A percentile compares a stretch with the other conserved stretches of the same genome.
phyloP scores from a whole-genome alignment of 2,797 vertebrate genomes.

The Kryptopterus vitreolus region DNA sequence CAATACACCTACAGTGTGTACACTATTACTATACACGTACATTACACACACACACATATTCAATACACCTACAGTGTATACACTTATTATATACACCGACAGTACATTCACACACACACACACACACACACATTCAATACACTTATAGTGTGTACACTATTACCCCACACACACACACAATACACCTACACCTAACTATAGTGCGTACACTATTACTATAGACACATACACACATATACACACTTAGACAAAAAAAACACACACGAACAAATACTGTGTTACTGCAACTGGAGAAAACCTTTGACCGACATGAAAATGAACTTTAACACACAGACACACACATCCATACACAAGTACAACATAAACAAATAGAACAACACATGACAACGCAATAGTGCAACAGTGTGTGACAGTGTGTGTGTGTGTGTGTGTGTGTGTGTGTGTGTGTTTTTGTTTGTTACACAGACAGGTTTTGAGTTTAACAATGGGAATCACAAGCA shows the following conservation, averaged over 20 bases:
- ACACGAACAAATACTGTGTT: background rate
- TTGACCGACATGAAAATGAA: background rate
- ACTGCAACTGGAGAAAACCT: background rate
- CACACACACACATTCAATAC: no score
- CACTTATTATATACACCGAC: background rate
- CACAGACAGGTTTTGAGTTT: background rate
- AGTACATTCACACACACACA: no score
- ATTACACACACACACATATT: background rate
- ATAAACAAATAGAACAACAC: background rate
- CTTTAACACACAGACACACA: background rate
- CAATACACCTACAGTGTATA: accelerated
- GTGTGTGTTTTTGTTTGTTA: background rate
- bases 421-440: no score
- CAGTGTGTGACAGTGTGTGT: background rate
- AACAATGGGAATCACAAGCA: background rate
- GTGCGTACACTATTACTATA: no score
- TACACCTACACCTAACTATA: no score
- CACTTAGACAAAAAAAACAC: no score
- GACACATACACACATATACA: background rate
- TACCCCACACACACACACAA: background rate
- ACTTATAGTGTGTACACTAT: accelerated
- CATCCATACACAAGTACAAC: background rate
- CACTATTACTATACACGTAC: no score
- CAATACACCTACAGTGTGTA: no score
- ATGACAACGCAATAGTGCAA: background rate